A percentile compares a stretch with the other conserved stretches of the same genome.
Evolutionary conservation across 2,113 vertebrate species (phyloP).

Genomic region (Gopherus evgoodei): DNA sequence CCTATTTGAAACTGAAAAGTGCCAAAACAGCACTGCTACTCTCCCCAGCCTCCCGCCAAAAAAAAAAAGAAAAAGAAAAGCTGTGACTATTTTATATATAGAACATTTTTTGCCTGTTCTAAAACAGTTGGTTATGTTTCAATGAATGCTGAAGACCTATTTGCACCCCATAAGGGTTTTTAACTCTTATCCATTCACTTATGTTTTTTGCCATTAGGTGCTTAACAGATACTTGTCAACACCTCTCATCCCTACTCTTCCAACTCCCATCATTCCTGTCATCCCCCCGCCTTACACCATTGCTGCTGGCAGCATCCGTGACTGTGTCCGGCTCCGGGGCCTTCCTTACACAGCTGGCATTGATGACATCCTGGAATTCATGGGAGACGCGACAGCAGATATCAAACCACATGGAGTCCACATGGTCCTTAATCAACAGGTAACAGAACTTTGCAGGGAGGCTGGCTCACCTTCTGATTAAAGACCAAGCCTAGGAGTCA

Average conservation of each 20-base stretch:
- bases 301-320: slow-evolving; percentile 82
- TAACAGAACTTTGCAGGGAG: slow-evolving; percentile 49
- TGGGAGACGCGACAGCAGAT: slow-evolving; percentile 92
- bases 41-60: neutral
- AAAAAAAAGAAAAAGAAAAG: no score
- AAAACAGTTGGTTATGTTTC: neutral
- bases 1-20: neutral
- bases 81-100: neutral
- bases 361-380: slow-evolving; percentile 95
- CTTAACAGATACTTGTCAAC: slow-evolving; percentile 95
- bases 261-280: slow-evolving; percentile 87
- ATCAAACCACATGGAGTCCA: slow-evolving; percentile 97
- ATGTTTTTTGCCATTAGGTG: slow-evolving; percentile 79
- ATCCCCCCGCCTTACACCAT: slow-evolving; percentile 88
- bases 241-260: slow-evolving; percentile 91
- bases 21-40: neutral
- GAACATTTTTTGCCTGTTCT: fast-evolving
- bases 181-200: neutral
- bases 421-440: slow-evolving; percentile 99
- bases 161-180: neutral
- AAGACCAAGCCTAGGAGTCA: neutral
- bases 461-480: neutral
- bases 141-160: neutral
- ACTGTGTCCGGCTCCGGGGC: slow-evolving; percentile 92
- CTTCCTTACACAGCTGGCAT: slow-evolving; percentile 94